Conservation (phyloP, 2,797 vertebrate genomes). For the Heterohyrax brucei region DNA sequence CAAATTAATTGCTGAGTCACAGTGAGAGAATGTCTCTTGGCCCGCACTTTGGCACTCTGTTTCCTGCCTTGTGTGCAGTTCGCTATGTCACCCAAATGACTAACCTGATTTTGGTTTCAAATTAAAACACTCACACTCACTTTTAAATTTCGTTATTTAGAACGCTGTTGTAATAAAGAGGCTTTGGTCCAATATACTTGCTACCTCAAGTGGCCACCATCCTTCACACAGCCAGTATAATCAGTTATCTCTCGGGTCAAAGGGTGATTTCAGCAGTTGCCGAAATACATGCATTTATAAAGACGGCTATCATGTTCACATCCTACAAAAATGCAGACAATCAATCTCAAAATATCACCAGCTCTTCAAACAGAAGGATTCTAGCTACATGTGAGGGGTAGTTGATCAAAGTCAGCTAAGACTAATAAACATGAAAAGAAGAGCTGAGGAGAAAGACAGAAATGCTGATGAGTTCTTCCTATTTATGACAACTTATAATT, state of each 20-base stretch:
- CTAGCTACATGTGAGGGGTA: slow-evolving; percentile 69
- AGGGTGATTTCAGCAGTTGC: slow-evolving; percentile 78
- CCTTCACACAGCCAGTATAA: slow-evolving; percentile 79
- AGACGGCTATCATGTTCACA: slow-evolving; percentile 81
- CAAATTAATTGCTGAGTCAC: slow-evolving; percentile 24
- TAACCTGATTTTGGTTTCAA: slow-evolving; percentile 54
- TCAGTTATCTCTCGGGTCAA: slow-evolving; percentile 71
- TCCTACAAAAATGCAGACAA: slow-evolving; percentile 55
- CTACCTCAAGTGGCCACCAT: slow-evolving; percentile 78
- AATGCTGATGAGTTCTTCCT: slow-evolving; percentile 86
- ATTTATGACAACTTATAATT: slow-evolving; percentile 88
- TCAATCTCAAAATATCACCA: slow-evolving; percentile 83
- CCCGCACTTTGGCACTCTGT: background rate
- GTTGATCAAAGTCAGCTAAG: slow-evolving; percentile 82
- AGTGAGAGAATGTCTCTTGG: background rate
- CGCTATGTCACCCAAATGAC: slow-evolving; percentile 36
- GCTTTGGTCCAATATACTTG: slow-evolving; percentile 69
- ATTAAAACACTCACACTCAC: slow-evolving; percentile 30
- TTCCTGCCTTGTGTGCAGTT: background rate
- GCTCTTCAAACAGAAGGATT: slow-evolving; percentile 76
- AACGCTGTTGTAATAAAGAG: slow-evolving; percentile 75
- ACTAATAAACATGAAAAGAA: slow-evolving; percentile 85
- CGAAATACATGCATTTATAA: slow-evolving; percentile 69
- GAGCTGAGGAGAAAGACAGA: slow-evolving; percentile 86
- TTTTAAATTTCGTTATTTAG: slow-evolving; percentile 77